These are phyloP conservation scores for Paedocypris micromegethes DNA, from an alignment of 2,797 vertebrate genomes.

Conservation along the genomic window DNA sequence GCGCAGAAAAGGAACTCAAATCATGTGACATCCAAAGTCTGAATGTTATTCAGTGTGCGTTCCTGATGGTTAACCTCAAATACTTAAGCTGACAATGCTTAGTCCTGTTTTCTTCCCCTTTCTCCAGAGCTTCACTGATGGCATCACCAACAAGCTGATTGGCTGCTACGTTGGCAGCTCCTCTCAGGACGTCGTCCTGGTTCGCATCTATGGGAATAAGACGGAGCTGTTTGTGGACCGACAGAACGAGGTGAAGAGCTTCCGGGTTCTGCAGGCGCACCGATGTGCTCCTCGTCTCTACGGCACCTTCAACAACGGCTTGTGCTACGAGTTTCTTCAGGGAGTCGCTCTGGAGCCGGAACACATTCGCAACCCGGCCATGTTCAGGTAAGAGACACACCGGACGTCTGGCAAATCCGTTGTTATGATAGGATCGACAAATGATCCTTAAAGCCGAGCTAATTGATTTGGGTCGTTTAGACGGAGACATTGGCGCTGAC, in stretches of 20 bases:
- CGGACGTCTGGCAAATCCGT: no score
- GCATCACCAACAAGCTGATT: slow-evolving; percentile 95
- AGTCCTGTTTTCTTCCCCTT: slow-evolving; percentile 10
- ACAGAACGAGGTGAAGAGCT: slow-evolving; percentile 94
- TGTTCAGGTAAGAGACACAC: slow-evolving; percentile 75
- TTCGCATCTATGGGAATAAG: slow-evolving; percentile 95
- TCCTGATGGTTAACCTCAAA: slow-evolving; percentile 16
- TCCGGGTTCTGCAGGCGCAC: slow-evolving; percentile 85
- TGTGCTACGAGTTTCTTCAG: slow-evolving; percentile 94
- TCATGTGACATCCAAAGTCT: slow-evolving; percentile 15
- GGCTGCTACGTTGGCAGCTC: slow-evolving; percentile 82
- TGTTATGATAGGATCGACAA: not conserved
- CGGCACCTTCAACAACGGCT: slow-evolving; percentile 94
- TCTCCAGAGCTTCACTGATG: slow-evolving; percentile 88
- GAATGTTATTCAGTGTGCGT: slow-evolving; percentile 7
- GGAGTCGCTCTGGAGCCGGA: slow-evolving; percentile 87
- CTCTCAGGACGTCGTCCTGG: slow-evolving; percentile 86
- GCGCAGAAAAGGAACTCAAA: not conserved
- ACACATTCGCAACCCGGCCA: slow-evolving; percentile 80
- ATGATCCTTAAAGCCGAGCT: slow-evolving; percentile 15
- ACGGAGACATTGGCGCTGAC: slow-evolving; percentile 10
- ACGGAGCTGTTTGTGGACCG: slow-evolving; percentile 91
- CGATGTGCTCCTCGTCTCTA: slow-evolving; percentile 90
- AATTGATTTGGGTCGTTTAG: not conserved
- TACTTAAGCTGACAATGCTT: not conserved